Conservation (phyloP, 2,113 vertebrate species). For the Carettochelys insculpta region DNA sequence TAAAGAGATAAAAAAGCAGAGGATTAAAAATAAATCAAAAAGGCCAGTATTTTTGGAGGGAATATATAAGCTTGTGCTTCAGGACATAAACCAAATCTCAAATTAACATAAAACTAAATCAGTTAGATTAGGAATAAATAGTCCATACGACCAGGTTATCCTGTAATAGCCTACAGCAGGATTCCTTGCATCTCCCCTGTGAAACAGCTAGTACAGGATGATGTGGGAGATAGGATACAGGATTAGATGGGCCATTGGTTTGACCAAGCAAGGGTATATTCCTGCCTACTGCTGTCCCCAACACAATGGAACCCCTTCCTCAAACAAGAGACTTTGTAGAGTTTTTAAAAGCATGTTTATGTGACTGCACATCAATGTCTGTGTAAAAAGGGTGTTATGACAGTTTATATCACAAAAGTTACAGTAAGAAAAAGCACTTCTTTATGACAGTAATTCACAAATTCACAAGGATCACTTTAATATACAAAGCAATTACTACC, state of each 20-base stretch:
- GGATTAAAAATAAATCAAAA: not conserved
- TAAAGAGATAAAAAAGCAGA: not conserved
- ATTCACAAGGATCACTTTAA: constrained; percentile 87
- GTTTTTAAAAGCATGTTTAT: constrained; percentile 86
- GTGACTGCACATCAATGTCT: constrained; percentile 83
- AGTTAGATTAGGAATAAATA: not conserved
- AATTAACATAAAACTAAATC: not conserved
- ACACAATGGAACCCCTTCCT: constrained; percentile 22
- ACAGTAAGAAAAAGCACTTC: constrained; percentile 87
- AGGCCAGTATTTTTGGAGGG: not conserved
- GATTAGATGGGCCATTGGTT: not conserved
- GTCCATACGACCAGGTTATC: not conserved
- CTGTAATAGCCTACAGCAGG: not conserved
- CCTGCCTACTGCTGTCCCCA: not conserved
- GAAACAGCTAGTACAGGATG: not conserved
- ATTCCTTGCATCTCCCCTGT: not conserved
- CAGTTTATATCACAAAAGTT: constrained; percentile 85
- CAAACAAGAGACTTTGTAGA: constrained; percentile 75
- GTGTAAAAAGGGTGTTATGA: constrained; percentile 85
- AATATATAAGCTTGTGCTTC: not conserved
- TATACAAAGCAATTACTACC: constrained; percentile 86
- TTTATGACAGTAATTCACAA: constrained; percentile 84
- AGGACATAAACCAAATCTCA: not conserved
- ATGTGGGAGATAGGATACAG: not conserved
- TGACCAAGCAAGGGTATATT: not conserved